Base-by-base conservation (phyloP, 2,797 vertebrate genomes). In the Nyctibius grandis region DNA sequence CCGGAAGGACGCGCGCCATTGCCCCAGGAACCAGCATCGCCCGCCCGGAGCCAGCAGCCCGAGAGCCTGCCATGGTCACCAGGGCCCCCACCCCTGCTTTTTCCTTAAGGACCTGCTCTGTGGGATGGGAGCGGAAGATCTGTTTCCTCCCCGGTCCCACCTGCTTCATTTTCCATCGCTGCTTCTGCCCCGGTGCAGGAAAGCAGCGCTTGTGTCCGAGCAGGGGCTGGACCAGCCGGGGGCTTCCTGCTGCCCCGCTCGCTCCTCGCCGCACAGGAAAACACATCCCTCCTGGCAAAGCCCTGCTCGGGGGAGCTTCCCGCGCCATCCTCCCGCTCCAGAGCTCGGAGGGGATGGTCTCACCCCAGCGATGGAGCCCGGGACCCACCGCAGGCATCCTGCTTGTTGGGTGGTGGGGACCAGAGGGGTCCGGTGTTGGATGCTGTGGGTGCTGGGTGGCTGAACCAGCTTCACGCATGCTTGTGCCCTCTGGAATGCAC, bases 101-200 rank as follows among this genome's bases (percentile, higher is more conserved):
- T 89, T 94, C 95, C 95, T 96, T 75, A 31, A 82, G 91, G 73
- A 60, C 36, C 56, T 4, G 9, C 53, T 57, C 22, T 3, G 1
- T 31, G 86, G 65, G 96, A 85, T 4, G 21, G 74, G 85, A 96
- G 42, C 75, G 82, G 93, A 94, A 97, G 85, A 47, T 79, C 91
- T 96, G 91, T 96, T 97, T 96, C 93, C 95, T 95, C 89, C 91
- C 89, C 2, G 1, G 3, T 84, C 77, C 94, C 91, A 89, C 56
- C 64, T 91, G 76, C 36, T 51, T 54, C 38, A 7, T 63, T 95
- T 91, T 74, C 79, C 88, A 47, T 44, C 14, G 3, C 53, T 2
- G 12, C 76, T 93, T 82, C 57, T n/a, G 11, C 36, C 64, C 80
- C 3, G 1, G 64, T 2, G 4, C 93, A 88, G 92, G 93, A 96